phyloP scores from a whole-genome alignment of 2,888 invertebrate species.

The Carcina quercana region DNA sequence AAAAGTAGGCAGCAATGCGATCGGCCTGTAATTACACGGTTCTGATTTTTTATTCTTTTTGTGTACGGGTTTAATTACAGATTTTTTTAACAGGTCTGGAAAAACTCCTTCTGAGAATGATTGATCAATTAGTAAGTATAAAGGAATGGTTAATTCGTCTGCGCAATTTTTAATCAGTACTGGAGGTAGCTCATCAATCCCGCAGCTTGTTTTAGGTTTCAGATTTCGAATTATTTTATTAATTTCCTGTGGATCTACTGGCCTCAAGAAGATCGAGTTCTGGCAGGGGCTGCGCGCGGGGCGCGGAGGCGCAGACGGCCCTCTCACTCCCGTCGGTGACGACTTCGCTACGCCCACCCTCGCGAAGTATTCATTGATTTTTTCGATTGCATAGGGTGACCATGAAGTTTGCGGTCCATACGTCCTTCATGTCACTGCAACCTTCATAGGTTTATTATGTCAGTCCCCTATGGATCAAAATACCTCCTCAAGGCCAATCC shows the following conservation, averaged over 20 bases:
- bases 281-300: neutral
- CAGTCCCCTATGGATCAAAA: too few species aligned
- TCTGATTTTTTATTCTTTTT: constrained; percentile 3
- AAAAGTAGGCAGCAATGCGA: constrained; percentile 1
- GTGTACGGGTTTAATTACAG: constrained; percentile 3
- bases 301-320: too few species aligned
- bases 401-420: too few species aligned
- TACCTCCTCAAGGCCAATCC: too few species aligned
- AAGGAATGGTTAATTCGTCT: neutral
- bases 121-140: neutral
- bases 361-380: too few species aligned
- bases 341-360: too few species aligned
- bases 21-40: constrained; percentile 4
- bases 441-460: too few species aligned
- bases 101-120: neutral
- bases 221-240: neutral
- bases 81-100: constrained; percentile 1
- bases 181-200: neutral
- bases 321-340: too few species aligned
- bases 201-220: neutral
- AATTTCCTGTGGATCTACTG: neutral
- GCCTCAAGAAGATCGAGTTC: neutral
- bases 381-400: too few species aligned
- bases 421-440: too few species aligned
- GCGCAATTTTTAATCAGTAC: neutral